Evolutionary conservation across 2,888 invertebrate genomes (phyloP).

Genomic region (Ophioninae sp.): DNA sequence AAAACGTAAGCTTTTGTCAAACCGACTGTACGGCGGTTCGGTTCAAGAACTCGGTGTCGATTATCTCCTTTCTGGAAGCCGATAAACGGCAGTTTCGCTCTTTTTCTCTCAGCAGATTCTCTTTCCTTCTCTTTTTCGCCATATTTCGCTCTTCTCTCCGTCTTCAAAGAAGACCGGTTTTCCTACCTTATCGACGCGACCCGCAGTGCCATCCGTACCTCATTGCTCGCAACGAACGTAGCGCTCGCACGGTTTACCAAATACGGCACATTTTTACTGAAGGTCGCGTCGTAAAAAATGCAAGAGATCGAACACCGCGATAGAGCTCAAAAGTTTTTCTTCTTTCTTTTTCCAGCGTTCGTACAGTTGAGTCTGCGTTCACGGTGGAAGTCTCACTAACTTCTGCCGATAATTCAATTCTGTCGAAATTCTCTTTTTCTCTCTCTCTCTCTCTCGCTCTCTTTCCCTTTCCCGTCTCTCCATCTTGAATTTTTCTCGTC

Average conservation of each 20-base stretch:
- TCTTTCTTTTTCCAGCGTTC: too few relatives aligned
- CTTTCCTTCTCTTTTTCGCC: neutral
- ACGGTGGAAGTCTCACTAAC: too few relatives aligned
- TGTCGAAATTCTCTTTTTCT: neutral
- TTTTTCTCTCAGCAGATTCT: neutral
- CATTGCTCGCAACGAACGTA: too few relatives aligned
- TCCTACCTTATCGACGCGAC: neutral
- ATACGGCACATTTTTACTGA: too few relatives aligned
- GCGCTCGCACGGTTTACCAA: too few relatives aligned
- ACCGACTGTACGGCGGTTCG: constrained; percentile 9
- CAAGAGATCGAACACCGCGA: too few relatives aligned
- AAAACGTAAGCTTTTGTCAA: constrained; percentile 25
- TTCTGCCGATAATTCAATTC: neutral
- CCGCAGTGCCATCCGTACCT: too few relatives aligned
- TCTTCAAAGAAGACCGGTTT: neutral
- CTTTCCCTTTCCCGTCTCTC: too few relatives aligned
- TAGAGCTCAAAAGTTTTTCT: too few relatives aligned
- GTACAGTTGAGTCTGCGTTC: too few relatives aligned
- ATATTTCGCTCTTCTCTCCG: neutral
- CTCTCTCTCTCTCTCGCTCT: neutral
- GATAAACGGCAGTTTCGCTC: constrained; percentile 28
- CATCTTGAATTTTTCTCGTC: neutral
- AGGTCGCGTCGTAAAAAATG: too few relatives aligned
- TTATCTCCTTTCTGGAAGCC: constrained; percentile 15
- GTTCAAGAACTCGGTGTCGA: constrained; percentile 17